Evolutionary conservation across 2,113 vertebrate genomes (phyloP).

Genomic region (Silurus asotus): DNA sequence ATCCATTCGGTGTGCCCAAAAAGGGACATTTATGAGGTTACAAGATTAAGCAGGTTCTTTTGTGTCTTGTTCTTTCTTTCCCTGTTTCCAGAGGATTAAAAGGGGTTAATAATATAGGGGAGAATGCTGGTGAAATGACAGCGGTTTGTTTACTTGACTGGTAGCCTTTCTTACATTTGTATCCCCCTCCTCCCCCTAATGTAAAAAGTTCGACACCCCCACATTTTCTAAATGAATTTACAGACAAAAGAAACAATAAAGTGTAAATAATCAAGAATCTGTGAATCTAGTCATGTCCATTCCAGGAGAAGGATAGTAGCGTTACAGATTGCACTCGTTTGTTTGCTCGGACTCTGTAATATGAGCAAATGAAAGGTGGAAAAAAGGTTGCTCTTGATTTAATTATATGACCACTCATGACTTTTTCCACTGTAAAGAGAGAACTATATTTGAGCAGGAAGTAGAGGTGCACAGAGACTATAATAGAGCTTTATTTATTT

Average conservation of each 20-base stretch:
- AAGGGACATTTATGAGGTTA: constrained; percentile 40
- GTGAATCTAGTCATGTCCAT: constrained; percentile 21
- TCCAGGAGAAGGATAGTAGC: constrained; percentile 28
- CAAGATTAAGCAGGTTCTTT: constrained; percentile 31
- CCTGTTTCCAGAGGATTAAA: constrained; percentile 39
- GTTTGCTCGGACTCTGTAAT: constrained; percentile 10
- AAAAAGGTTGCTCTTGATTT: constrained; percentile 29
- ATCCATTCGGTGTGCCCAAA: neutral
- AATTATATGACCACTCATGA: constrained; percentile 43
- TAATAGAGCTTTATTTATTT: constrained; percentile 73
- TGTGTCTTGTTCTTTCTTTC: constrained; percentile 40
- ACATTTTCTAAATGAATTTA: constrained; percentile 45
- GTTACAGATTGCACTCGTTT: constrained; percentile 15
- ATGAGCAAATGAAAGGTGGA: constrained; percentile 3
- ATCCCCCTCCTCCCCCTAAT: neutral
- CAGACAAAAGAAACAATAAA: constrained; percentile 3
- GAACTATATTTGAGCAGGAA: constrained; percentile 55
- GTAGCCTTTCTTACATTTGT: constrained; percentile 26
- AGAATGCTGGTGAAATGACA: constrained; percentile 38
- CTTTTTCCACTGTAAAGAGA: constrained; percentile 53
- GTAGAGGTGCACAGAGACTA: constrained; percentile 56
- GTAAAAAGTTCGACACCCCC: constrained; percentile 42
- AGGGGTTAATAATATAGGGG: constrained; percentile 12
- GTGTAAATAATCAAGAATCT: constrained; percentile 4
- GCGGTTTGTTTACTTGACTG: constrained; percentile 47